Evolutionary conservation across 2,113 vertebrate genomes (phyloP).

Genomic region (Jaculus jaculus): DNA sequence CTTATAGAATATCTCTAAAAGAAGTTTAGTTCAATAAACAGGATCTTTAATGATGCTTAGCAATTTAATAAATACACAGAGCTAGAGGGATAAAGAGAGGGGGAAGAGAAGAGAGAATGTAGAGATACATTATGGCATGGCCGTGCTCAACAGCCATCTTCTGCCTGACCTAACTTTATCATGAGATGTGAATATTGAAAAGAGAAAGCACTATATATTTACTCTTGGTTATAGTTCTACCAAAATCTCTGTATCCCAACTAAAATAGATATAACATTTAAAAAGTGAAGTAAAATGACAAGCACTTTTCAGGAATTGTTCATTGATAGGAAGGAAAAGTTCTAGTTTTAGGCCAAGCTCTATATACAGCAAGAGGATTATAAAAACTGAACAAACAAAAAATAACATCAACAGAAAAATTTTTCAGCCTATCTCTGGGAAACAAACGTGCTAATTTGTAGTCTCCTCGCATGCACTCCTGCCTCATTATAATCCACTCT

Average conservation of each 20-base stretch:
- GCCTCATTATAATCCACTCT: slow-evolving; percentile 55
- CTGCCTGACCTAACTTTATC: neutral
- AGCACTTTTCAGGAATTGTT: neutral
- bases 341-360: slow-evolving; percentile 14
- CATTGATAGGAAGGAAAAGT: neutral
- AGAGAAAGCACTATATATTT: neutral
- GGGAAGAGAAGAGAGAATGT: neutral
- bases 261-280: too few species aligned
- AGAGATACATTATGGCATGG: neutral
- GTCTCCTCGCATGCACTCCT: neutral
- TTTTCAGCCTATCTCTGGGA: neutral
- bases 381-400: neutral
- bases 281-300: neutral
- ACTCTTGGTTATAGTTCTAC: too few species aligned
- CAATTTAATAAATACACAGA: neutral
- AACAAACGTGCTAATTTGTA: neutral
- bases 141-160: neutral
- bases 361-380: neutral
- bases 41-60: neutral
- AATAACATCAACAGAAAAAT: slow-evolving; percentile 17
- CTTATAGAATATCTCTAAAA: neutral
- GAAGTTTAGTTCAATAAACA: neutral
- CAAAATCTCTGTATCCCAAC: too few species aligned
- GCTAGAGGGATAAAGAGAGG: neutral
- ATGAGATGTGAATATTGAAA: neutral